These are phyloP conservation scores for Scalopus aquaticus DNA, from an alignment of 2,113 vertebrate species.

Conservation along the genomic window DNA sequence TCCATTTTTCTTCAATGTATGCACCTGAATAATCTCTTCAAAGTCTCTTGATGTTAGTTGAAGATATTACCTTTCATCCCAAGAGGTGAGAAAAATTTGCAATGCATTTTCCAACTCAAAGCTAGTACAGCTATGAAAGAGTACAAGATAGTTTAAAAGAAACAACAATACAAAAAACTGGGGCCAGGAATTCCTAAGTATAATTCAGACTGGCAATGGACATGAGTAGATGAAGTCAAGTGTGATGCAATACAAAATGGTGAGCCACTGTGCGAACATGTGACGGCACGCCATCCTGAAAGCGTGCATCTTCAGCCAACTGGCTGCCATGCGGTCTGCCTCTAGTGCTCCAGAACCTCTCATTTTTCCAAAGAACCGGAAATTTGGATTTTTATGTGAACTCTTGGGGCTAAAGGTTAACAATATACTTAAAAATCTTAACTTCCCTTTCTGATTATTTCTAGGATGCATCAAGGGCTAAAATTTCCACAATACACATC, in stretches of 20 bases:
- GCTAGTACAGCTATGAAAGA: not conserved
- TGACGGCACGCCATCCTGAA: not conserved
- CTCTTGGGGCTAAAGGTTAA: not conserved
- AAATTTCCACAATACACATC: not conserved
- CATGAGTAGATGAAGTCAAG: not conserved
- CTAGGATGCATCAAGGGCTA: not conserved
- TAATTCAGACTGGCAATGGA: not conserved
- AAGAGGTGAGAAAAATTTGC: not conserved
- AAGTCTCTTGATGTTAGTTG: not conserved
- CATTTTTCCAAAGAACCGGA: not conserved
- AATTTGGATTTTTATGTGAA: not conserved
- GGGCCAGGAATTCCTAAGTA: not conserved
- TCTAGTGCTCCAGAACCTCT: not conserved
- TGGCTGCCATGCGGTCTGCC: not conserved
- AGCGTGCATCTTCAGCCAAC: not conserved
- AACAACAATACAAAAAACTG: not conserved
- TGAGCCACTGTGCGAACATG: not conserved
- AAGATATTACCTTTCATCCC: slow-evolving; percentile 17
- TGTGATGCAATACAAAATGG: not conserved
- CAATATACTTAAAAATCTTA: not conserved
- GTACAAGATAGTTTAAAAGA: not conserved
- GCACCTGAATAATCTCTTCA: not conserved
- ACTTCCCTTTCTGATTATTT: not conserved
- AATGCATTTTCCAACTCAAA: not conserved
- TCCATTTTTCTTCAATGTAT: not conserved